Percentiles rank a stretch among this genome's conserved stretches.
phyloP scores from a whole-genome alignment of 2,797 vertebrate genomes.

The Enteromius anoplus region DNA sequence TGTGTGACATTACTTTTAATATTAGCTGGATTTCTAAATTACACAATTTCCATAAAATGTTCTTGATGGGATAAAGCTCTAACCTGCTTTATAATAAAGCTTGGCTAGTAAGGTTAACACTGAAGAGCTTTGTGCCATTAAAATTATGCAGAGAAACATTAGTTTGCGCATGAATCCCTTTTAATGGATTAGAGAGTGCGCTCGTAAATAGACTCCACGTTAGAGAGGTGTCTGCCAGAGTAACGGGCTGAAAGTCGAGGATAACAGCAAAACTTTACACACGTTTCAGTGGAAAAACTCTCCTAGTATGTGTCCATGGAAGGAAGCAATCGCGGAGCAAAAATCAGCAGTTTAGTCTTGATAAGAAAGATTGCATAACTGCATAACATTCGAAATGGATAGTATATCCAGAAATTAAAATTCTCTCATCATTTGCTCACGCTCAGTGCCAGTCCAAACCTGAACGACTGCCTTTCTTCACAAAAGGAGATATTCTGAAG shows the following conservation, averaged over 20 bases:
- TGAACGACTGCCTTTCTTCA: background rate
- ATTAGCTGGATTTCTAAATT: constrained; percentile 53
- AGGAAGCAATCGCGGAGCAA: background rate
- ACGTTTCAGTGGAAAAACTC: constrained; percentile 7
- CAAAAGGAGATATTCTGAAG: constrained; percentile 1
- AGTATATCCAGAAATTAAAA: background rate
- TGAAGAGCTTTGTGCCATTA: constrained; percentile 77
- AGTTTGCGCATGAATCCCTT: constrained; percentile 69
- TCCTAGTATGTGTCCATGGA: background rate
- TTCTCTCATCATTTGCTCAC: background rate
- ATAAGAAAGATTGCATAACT: background rate
- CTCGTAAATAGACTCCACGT: constrained; percentile 72
- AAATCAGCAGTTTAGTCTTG: background rate
- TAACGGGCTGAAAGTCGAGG: constrained; percentile 38
- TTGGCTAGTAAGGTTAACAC: constrained; percentile 77
- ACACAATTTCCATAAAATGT: constrained; percentile 61
- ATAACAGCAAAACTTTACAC: constrained; percentile 31
- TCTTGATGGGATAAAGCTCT: constrained; percentile 54
- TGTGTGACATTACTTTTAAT: constrained; percentile 47
- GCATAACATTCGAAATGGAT: background rate
- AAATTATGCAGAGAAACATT: constrained; percentile 71
- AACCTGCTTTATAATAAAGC: constrained; percentile 74
- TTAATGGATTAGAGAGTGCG: constrained; percentile 79
- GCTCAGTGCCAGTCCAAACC: background rate
- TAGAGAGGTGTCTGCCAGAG: constrained; percentile 61